phyloP scores from a whole-genome alignment of 2,113 vertebrate genomes.

The Prunella himalayana region DNA sequence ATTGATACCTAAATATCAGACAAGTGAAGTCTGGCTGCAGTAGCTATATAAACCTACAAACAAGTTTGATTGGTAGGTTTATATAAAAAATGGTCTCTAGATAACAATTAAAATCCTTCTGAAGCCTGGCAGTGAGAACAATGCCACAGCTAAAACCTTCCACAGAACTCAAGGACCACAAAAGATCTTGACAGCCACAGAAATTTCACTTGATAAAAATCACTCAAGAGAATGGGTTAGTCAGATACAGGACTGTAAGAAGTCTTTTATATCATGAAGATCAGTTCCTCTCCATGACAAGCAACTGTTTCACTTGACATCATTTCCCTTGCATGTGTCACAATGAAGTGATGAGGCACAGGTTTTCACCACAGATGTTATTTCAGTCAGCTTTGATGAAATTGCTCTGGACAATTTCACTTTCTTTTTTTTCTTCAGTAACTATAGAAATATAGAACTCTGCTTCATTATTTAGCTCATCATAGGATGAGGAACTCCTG shows the following conservation, averaged over 20 bases:
- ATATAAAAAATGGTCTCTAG: background rate
- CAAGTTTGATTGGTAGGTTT: too few species aligned
- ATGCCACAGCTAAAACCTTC: background rate
- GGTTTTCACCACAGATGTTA: background rate
- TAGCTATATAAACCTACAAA: background rate
- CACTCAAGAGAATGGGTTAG: background rate
- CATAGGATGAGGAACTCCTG: background rate
- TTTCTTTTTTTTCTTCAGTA: background rate
- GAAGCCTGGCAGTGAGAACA: background rate
- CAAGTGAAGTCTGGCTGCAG: background rate
- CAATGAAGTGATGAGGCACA: background rate
- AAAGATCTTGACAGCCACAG: background rate
- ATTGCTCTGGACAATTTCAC: background rate
- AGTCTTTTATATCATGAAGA: background rate
- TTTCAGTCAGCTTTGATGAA: background rate
- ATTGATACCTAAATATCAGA: background rate
- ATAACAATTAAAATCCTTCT: background rate
- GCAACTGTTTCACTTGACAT: background rate
- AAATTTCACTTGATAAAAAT: background rate
- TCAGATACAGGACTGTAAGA: background rate
- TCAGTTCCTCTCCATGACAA: background rate
- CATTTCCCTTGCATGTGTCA: background rate
- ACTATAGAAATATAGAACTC: background rate
- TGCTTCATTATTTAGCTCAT: background rate
- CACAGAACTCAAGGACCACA: background rate